A percentile compares a stretch with the other conserved stretches of the same genome.
Conservation (phyloP, 1,140 invertebrate species). For the Marisa cornuarietis region DNA sequence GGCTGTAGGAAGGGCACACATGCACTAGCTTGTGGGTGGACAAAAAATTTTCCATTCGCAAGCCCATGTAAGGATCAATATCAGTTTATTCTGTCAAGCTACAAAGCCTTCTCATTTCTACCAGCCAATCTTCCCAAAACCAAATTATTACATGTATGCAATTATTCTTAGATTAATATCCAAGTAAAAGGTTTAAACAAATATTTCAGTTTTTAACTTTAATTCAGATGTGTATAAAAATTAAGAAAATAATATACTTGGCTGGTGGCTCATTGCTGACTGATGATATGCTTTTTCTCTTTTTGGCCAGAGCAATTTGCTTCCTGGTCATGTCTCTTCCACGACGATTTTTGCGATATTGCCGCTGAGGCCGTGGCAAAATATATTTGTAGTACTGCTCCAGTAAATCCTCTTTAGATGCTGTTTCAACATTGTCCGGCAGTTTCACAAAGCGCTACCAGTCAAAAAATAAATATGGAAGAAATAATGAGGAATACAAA, state of each 20-base stretch:
- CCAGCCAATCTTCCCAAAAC: too few relatives aligned
- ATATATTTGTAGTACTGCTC: conserved; percentile 56
- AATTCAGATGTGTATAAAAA: not conserved
- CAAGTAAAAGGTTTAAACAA: not conserved
- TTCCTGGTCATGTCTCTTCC: conserved; percentile 56
- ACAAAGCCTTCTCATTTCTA: too few relatives aligned
- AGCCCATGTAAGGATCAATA: too few relatives aligned
- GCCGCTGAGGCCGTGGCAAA: conserved; percentile 56
- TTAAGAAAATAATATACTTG: conserved; percentile 32
- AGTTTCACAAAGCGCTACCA: conserved; percentile 26
- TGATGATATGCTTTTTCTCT: conserved; percentile 36
- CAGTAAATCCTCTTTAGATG: conserved; percentile 49
- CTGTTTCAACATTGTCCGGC: conserved; percentile 30
- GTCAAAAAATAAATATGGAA: not conserved
- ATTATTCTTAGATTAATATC: conserved; percentile 8
- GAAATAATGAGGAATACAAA: too few relatives aligned
- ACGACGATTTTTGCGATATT: conserved; percentile 50
- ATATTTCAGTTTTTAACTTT: not conserved
- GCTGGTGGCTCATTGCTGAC: conserved; percentile 30
- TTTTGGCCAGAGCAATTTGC: conserved; percentile 50
- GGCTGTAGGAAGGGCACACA: too few relatives aligned
- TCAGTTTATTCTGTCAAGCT: too few relatives aligned
- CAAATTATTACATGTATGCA: too few relatives aligned
- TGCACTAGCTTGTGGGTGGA: too few relatives aligned
- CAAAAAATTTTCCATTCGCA: too few relatives aligned